These are phyloP conservation scores for Rhombomys opimus DNA, from an alignment of 2,113 vertebrate genomes.

Conservation along the genomic window DNA sequence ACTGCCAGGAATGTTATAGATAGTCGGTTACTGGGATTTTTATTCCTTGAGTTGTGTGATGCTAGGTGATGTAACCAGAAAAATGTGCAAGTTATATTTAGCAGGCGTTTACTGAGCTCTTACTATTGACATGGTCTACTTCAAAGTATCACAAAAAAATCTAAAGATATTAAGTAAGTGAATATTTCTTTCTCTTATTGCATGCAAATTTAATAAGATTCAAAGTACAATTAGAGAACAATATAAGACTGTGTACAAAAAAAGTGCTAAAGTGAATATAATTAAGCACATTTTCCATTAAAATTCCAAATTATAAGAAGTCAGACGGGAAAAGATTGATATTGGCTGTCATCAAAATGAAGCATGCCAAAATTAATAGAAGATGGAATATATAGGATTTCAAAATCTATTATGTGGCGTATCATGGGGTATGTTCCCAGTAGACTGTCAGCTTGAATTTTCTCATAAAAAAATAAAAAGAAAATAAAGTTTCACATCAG, in stretches of 20 bases:
- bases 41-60: not conserved
- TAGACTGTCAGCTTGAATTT: slow-evolving; percentile 19
- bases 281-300: slow-evolving; percentile 69
- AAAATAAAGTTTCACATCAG: not conserved
- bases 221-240: not conserved
- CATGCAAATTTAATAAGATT: not conserved
- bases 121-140: not conserved
- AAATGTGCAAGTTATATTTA: not conserved
- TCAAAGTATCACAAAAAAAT: not conserved
- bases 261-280: slow-evolving; percentile 59
- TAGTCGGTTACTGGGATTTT: not conserved
- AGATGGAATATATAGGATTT: slow-evolving; percentile 53
- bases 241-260: not conserved
- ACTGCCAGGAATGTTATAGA: not conserved
- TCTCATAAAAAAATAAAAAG: not conserved
- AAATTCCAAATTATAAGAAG: slow-evolving; percentile 63
- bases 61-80: not conserved
- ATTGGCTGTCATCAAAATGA: slow-evolving; percentile 49
- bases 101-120: not conserved
- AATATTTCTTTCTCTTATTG: slow-evolving; percentile 21
- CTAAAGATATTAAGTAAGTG: not conserved
- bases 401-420: slow-evolving; percentile 8
- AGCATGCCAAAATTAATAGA: slow-evolving; percentile 58
- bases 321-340: slow-evolving; percentile 47
- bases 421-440: not conserved